Conservation (phyloP, 2,888 invertebrate genomes). For the Drosophila bunnanda region DNA sequence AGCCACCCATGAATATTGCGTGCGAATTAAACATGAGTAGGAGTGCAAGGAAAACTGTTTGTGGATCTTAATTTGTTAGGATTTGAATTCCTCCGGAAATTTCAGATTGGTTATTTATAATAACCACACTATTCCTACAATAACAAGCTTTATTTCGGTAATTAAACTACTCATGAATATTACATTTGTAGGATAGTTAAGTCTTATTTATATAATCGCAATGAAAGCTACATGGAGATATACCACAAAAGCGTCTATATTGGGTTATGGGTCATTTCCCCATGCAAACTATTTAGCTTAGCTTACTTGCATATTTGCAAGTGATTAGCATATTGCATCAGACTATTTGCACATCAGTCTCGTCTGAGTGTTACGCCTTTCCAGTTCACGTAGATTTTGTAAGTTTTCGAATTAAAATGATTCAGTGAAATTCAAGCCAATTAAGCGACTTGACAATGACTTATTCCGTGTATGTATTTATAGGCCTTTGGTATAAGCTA, state of each 20-base stretch:
- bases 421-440: constrained; percentile 27
- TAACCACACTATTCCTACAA: background rate
- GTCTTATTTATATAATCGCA: background rate
- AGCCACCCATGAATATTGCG: constrained; percentile 24
- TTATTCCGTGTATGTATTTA: constrained; percentile 22
- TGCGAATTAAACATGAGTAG: constrained; percentile 19
- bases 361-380: constrained; percentile 21
- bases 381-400: constrained; percentile 17
- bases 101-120: background rate
- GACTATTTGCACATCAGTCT: constrained; percentile 32
- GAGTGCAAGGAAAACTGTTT: background rate
- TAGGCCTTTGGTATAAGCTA: background rate
- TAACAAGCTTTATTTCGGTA: background rate
- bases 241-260: background rate
- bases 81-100: background rate
- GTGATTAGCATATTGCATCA: constrained; percentile 44
- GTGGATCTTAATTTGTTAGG: background rate
- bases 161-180: too few relatives aligned
- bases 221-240: background rate
- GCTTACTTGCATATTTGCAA: constrained; percentile 14
- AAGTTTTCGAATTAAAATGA: constrained; percentile 16
- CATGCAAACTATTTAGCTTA: constrained; percentile 16
- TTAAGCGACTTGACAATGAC: constrained; percentile 14
- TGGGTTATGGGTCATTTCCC: constrained; percentile 6
- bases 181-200: too few relatives aligned